Percentiles rank a stretch among this genome's conserved stretches.
phyloP scores from a whole-genome alignment of 2,888 invertebrate genomes.

The Lasioglossum villosulum region DNA sequence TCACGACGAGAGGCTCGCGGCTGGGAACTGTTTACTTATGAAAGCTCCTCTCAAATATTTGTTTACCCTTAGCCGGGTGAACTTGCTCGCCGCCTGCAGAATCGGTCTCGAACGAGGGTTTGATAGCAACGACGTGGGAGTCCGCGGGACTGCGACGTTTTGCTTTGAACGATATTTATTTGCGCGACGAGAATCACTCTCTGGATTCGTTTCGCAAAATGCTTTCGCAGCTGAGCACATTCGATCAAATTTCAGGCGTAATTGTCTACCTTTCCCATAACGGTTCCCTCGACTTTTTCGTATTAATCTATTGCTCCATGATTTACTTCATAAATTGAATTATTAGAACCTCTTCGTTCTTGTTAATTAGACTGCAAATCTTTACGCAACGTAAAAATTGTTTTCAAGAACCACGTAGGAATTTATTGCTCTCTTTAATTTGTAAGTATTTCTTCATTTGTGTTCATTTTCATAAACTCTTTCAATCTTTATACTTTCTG shows the following conservation, averaged over 20 bases:
- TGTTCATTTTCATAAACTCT: too few species aligned
- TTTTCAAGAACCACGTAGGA: too few species aligned
- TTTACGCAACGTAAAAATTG: too few species aligned
- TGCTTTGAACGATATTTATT: conserved; percentile 40
- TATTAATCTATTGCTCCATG: background rate
- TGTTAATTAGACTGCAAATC: background rate
- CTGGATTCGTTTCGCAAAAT: background rate
- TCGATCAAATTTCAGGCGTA: background rate
- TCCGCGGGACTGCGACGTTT: conserved; percentile 1
- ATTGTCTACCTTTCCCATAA: background rate
- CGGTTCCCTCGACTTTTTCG: background rate
- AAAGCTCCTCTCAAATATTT: conserved; percentile 65
- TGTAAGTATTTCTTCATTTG: too few species aligned
- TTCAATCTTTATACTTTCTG: too few species aligned
- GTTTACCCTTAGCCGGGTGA: conserved; percentile 63
- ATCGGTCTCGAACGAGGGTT: conserved; percentile 39
- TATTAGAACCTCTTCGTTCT: background rate
- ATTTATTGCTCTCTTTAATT: too few species aligned
- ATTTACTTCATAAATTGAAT: background rate
- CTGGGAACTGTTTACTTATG: conserved; percentile 58
- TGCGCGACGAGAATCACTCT: background rate
- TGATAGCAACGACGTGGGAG: conserved; percentile 1
- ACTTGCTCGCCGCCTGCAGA: conserved; percentile 30
- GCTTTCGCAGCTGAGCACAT: background rate
- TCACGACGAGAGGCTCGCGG: conserved; percentile 54